Base-by-base conservation (phyloP, 2,888 invertebrate species). In the Platycnemis pennipes region DNA sequence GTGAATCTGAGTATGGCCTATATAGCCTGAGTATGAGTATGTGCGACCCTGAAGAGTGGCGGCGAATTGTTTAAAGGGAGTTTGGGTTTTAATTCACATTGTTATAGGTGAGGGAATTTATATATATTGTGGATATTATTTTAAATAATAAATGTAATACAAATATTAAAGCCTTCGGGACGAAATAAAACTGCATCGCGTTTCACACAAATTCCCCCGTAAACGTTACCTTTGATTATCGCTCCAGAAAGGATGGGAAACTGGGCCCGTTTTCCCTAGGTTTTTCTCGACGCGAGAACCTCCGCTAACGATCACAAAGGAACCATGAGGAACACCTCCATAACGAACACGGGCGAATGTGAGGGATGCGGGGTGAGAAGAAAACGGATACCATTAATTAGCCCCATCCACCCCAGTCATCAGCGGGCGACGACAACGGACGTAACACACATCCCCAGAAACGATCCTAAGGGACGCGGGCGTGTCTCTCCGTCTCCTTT, bases 381-480 rank as follows among this genome's bases (percentile, higher is more conserved):
- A 63, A 63, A 63, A 63, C 63, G 63, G 63, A 63, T 63, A 63
- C 63, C 63, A 63, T 63, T 63, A 63, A 63, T 63, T 63, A 63
- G 63, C n/a, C n/a, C 63, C 63, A 22, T 63, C 63, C 63, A n/a
- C 63, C 63, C 63, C 63, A 63, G 63, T 63, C 63, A 63, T 63
- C 63, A 63, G 63, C n/a, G 26, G 63, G 63, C 26, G 63, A 63
- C 26, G 63, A 63, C 63, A 63, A 26, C 53, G 22, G 56, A n/a
- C 63, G 63, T 26, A 2, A 1, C n/a, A 26, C n/a, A n/a, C 26
- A 4, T 7, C 63, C 4, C 26, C 26, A 63, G 63, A 26, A n/a
- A 26, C n/a, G n/a, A 4, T 8, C n/a, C 26, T 8, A 63, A 63
- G 26, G 63, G 19, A 26, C 63, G n/a, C 63, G 5, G 26, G 63